phyloP scores from a whole-genome alignment of 2,888 invertebrate species.

The Bombyx huttoni region DNA sequence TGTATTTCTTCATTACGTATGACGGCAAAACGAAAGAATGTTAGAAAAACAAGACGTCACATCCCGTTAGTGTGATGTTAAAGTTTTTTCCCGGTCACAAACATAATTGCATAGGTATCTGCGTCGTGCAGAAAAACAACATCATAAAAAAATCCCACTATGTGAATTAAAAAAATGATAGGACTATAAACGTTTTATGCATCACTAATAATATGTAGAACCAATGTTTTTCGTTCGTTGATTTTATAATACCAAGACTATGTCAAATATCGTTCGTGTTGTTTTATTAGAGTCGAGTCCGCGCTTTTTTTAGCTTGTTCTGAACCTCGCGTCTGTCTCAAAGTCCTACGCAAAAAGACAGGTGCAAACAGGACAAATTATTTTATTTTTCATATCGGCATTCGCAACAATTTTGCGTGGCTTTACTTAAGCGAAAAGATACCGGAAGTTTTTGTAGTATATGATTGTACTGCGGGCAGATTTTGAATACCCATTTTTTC shows the following conservation, averaged over 20 bases:
- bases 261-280: not conserved
- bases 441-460: no score
- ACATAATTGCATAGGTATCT: not conserved
- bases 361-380: not conserved
- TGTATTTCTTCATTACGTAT: not conserved
- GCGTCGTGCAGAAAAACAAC: no score
- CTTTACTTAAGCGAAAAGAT: no score
- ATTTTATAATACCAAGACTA: not conserved
- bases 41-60: not conserved
- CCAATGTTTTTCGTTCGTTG: no score
- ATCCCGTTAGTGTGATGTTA: not conserved
- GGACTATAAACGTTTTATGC: no score
- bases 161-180: no score
- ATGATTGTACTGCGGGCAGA: no score
- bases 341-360: not conserved
- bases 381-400: not conserved
- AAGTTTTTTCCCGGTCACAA: not conserved
- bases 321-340: not conserved
- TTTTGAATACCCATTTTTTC: no score
- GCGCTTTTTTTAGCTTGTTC: not conserved
- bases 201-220: no score
- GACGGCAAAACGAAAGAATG: not conserved
- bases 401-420: not conserved
- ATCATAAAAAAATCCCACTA: no score
- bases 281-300: not conserved